These are phyloP conservation scores for Synanthedon andrenaeformis DNA, from an alignment of 2,888 invertebrate genomes.

Conservation along the genomic window DNA sequence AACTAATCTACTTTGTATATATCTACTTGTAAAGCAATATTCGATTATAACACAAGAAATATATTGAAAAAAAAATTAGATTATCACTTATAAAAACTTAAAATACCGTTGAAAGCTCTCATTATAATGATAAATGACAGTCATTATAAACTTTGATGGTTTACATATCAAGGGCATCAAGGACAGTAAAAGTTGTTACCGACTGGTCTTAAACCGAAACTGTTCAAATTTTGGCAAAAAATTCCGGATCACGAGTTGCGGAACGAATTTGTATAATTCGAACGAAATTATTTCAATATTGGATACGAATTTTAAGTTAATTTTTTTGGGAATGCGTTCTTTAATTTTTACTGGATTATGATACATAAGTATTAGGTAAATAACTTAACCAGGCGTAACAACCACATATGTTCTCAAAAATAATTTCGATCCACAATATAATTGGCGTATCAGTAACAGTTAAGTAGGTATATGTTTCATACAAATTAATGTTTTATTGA, in stretches of 20 bases:
- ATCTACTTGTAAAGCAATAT: no score
- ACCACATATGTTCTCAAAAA: no score
- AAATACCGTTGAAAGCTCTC: neutral
- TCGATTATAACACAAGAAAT: no score
- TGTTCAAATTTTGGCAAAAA: slow-evolving; percentile 12
- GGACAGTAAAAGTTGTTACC: slow-evolving; percentile 35
- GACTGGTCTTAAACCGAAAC: slow-evolving; percentile 21
- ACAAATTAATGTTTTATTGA: no score
- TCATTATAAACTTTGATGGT: neutral
- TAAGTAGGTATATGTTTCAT: no score
- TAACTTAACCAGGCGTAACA: no score
- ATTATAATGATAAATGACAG: neutral
- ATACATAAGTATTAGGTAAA: no score
- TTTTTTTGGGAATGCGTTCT: neutral
- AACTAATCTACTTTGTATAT: no score
- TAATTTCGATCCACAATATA: no score
- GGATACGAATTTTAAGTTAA: neutral
- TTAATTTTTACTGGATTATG: no score
- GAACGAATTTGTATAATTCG: slow-evolving; percentile 4
- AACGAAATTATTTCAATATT: neutral
- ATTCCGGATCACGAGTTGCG: slow-evolving; percentile 14
- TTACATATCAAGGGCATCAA: slow-evolving; percentile 22
- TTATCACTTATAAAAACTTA: neutral
- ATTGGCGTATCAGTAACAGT: no score
- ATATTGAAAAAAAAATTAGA: no score